Evolutionary conservation across 2,797 vertebrate genomes (phyloP).

Genomic region (Anableps anableps): DNA sequence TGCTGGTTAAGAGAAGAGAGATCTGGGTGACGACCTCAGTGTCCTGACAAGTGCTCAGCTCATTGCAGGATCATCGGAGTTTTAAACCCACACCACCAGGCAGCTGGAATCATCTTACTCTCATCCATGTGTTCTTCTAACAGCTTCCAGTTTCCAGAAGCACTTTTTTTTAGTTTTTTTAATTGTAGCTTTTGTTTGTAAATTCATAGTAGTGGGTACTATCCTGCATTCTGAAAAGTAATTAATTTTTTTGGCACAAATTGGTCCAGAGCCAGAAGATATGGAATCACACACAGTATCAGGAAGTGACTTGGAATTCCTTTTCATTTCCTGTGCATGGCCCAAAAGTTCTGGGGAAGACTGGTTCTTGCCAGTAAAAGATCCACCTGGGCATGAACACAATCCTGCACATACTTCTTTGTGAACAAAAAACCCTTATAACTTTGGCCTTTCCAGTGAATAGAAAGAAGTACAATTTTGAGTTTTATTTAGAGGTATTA

Average conservation of each 20-base stretch:
- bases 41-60: constrained; percentile 74
- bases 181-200: constrained; percentile 32
- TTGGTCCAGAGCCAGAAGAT: constrained; percentile 77
- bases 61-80: constrained; percentile 69
- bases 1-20: constrained; percentile 89
- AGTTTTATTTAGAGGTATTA: constrained; percentile 30
- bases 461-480: no score
- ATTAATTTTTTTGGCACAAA: constrained; percentile 66
- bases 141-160: constrained; percentile 15
- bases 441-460: constrained; percentile 80
- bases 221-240: constrained; percentile 66
- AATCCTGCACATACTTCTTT: constrained; percentile 72
- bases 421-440: constrained; percentile 78
- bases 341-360: constrained; percentile 80
- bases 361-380: constrained; percentile 80
- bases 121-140: neutral
- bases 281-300: constrained; percentile 82
- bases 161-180: constrained; percentile 51
- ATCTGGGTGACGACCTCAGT: constrained; percentile 68
- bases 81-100: constrained; percentile 41
- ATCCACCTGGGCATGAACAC: constrained; percentile 79
- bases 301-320: constrained; percentile 81
- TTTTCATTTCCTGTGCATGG: constrained; percentile 81
- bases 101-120: constrained; percentile 58
- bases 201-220: constrained; percentile 32